phyloP scores from a whole-genome alignment of 2,797 vertebrate genomes.

The Cheirogaleus major region DNA sequence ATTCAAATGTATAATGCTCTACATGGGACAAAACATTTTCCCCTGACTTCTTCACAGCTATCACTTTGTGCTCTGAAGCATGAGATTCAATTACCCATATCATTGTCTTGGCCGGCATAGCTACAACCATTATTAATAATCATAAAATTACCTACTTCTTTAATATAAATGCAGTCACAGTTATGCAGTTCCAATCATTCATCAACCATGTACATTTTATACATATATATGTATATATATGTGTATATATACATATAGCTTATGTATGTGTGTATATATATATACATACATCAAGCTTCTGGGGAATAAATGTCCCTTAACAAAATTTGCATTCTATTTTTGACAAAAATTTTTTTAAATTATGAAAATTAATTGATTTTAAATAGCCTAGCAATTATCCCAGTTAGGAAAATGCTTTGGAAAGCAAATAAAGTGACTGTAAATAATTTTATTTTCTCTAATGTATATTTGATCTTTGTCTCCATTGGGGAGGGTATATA shows the following conservation, averaged over 20 bases:
- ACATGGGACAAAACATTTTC: conserved; percentile 15
- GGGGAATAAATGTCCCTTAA: conserved; percentile 34
- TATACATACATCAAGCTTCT: not conserved
- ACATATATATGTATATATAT: not conserved
- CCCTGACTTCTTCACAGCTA: conserved; percentile 36
- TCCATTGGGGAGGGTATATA: not conserved
- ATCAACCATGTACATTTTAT: not conserved
- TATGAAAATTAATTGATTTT: conserved; percentile 22
- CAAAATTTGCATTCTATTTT: conserved; percentile 30
- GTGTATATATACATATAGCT: too few relatives aligned
- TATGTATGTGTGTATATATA: not conserved
- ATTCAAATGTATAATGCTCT: not conserved
- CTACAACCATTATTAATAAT: conserved; percentile 71
- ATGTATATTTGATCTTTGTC: not conserved
- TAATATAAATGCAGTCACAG: conserved; percentile 68
- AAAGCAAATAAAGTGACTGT: conserved; percentile 9
- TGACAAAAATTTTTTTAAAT: not conserved
- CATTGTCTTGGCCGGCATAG: conserved; percentile 67
- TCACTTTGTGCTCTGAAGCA: conserved; percentile 64
- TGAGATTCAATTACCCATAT: conserved; percentile 72
- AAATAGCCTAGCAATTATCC: conserved; percentile 21
- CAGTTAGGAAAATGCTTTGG: conserved; percentile 33
- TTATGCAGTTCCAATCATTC: conserved; percentile 29
- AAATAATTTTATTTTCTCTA: conserved; percentile 45
- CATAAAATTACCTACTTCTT: conserved; percentile 65